Percentiles rank a stretch among this genome's conserved stretches.
phyloP scores from a whole-genome alignment of 2,113 vertebrate genomes.

The Labrus mixtus region DNA sequence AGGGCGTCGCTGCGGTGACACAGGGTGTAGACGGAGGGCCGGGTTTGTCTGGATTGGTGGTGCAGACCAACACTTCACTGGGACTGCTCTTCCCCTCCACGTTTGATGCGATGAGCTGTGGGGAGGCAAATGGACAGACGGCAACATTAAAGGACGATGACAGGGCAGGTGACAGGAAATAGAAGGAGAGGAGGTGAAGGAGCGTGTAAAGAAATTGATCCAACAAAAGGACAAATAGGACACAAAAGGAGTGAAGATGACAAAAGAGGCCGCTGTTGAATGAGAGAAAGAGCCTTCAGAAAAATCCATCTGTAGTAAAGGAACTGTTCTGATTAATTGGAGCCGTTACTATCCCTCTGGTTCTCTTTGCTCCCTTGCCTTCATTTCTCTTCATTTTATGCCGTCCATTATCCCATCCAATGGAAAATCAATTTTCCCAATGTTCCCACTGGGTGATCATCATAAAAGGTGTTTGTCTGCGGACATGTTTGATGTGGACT shows the following conservation, averaged over 20 bases:
- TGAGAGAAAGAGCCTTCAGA: background rate
- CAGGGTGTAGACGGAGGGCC: conserved; percentile 91
- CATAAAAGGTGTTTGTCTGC: background rate
- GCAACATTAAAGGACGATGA: background rate
- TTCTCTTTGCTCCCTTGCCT: conserved; percentile 2
- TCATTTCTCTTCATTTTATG: conserved; percentile 23
- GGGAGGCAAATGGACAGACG: background rate
- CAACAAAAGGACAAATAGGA: background rate
- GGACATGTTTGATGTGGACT: background rate
- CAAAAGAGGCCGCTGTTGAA: background rate
- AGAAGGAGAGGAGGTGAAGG: background rate
- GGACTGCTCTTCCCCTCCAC: conserved; percentile 94
- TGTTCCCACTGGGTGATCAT: background rate
- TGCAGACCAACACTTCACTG: conserved; percentile 95
- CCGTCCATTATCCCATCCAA: conserved; percentile 9
- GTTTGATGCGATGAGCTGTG: conserved; percentile 93
- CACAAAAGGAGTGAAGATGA: background rate
- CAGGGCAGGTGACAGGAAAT: background rate
- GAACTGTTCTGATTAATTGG: conserved; percentile 24
- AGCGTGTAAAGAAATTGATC: background rate
- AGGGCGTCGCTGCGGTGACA: conserved; percentile 85
- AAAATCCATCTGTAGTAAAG: conserved; percentile 45
- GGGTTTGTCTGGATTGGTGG: conserved; percentile 95
- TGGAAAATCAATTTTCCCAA: conserved; percentile 26
- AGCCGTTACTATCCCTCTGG: conserved; percentile 20